Evolutionary conservation across 2,113 vertebrate species (phyloP).

Genomic region (Lepus europaeus): DNA sequence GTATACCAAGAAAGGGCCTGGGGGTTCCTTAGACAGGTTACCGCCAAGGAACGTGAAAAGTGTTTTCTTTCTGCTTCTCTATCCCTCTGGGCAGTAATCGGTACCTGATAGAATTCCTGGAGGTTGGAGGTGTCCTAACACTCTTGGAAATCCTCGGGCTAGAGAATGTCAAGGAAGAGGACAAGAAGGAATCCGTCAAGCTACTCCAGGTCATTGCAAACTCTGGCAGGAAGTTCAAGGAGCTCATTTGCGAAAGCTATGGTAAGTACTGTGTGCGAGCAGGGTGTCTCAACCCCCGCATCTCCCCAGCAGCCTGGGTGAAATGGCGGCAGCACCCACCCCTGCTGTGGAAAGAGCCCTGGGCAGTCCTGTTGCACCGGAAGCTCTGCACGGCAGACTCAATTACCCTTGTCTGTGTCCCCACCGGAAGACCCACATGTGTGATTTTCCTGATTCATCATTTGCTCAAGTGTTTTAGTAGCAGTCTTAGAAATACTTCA

Average conservation of each 20-base stretch:
- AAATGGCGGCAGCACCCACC: neutral
- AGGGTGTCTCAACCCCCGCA: rapidly evolving
- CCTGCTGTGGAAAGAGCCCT: neutral
- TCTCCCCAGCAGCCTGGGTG: neutral
- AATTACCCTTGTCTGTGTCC: neutral
- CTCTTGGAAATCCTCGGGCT: constrained; percentile 92
- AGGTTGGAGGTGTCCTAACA: constrained; percentile 90
- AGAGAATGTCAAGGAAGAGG: constrained; percentile 86
- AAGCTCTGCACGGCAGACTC: neutral
- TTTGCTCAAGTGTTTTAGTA: constrained; percentile 16
- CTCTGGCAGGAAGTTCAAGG: constrained; percentile 91
- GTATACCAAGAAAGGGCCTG: neutral
- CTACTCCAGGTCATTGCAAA: constrained; percentile 89
- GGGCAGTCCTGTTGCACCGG: neutral
- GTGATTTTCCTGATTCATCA: constrained; percentile 20
- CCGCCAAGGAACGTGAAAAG: neutral
- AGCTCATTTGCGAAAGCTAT: constrained; percentile 93
- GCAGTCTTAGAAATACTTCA: constrained; percentile 42
- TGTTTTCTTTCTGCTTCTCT: constrained; percentile 53
- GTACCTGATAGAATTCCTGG: constrained; percentile 92
- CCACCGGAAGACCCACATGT: neutral
- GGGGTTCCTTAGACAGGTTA: neutral
- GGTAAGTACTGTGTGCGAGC: constrained; percentile 77
- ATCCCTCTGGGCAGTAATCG: constrained; percentile 85
- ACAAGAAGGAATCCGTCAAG: constrained; percentile 89